A percentile compares a stretch with the other conserved stretches of the same genome.
These are phyloP conservation scores for Grus americana DNA, from an alignment of 2,113 vertebrate genomes.

Conservation along the genomic window DNA sequence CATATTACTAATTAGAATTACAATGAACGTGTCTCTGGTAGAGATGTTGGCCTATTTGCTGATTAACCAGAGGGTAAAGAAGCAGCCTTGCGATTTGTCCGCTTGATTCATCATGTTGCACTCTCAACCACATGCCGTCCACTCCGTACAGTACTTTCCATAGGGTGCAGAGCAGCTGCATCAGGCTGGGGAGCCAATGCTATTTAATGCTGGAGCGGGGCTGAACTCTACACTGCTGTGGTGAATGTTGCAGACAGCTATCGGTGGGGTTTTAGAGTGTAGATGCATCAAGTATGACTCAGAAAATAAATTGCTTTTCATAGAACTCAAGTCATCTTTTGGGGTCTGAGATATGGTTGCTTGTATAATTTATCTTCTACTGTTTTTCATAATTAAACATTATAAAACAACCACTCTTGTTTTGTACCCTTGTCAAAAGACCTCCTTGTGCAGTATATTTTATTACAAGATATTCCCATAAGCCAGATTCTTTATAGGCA, in stretches of 20 bases:
- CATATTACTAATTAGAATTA: conserved; percentile 33
- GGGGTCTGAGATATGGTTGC: not conserved
- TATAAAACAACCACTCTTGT: not conserved
- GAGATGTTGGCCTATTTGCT: conserved; percentile 20
- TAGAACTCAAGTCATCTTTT: not conserved
- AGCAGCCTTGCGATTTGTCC: not conserved
- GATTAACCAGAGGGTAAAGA: not conserved
- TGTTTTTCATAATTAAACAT: not conserved
- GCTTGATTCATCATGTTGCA: not conserved
- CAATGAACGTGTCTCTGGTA: not conserved
- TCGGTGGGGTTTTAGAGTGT: fast-evolving
- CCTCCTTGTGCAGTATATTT: not conserved
- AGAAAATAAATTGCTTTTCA: not conserved
- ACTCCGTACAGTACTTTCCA: fast-evolving
- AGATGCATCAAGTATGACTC: not conserved
- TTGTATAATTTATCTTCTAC: not conserved
- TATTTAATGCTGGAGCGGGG: not conserved
- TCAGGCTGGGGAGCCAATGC: not conserved
- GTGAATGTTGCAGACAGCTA: not conserved
- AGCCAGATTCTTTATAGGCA: not conserved
- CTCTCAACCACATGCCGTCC: not conserved
- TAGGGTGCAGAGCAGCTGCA: fast-evolving
- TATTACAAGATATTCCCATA: not conserved
- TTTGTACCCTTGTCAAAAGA: not conserved
- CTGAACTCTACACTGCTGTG: not conserved